These are phyloP conservation scores for Anoplolepis gracilipes DNA, from an alignment of 1,140 invertebrate genomes.

Conservation along the genomic window DNA sequence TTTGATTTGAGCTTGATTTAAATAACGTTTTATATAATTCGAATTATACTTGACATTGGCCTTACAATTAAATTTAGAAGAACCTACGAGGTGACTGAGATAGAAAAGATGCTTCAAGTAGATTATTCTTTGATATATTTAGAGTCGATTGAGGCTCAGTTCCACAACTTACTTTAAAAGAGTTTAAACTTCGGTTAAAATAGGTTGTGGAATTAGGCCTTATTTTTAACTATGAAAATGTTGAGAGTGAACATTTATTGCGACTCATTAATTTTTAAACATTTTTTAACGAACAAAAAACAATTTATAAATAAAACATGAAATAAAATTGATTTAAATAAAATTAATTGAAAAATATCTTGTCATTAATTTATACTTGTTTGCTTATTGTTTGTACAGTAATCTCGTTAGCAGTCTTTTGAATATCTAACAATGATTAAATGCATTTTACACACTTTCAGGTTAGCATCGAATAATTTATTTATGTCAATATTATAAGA, in stretches of 20 bases:
- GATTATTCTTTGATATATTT: neutral
- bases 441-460: neutral
- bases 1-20: slow-evolving; percentile 10
- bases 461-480: neutral
- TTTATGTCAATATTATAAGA: neutral
- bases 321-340: neutral
- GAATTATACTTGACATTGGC: slow-evolving; percentile 55
- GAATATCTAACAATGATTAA: neutral
- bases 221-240: neutral
- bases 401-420: neutral
- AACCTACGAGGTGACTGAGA: neutral
- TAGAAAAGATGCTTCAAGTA: no score
- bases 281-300: neutral
- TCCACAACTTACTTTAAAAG: no score
- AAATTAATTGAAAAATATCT: neutral
- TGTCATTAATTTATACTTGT: neutral
- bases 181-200: no score
- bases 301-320: neutral
- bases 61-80: slow-evolving; percentile 8
- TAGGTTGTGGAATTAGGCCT: no score
- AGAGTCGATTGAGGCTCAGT: no score
- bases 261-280: neutral
- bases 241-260: neutral
- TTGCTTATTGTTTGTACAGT: neutral
- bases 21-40: slow-evolving; percentile 18